A percentile compares a stretch with the other conserved stretches of the same genome.
These are phyloP conservation scores for Micropoecilia bifurca DNA, from an alignment of 2,797 vertebrate species.

Conservation along the genomic window DNA sequence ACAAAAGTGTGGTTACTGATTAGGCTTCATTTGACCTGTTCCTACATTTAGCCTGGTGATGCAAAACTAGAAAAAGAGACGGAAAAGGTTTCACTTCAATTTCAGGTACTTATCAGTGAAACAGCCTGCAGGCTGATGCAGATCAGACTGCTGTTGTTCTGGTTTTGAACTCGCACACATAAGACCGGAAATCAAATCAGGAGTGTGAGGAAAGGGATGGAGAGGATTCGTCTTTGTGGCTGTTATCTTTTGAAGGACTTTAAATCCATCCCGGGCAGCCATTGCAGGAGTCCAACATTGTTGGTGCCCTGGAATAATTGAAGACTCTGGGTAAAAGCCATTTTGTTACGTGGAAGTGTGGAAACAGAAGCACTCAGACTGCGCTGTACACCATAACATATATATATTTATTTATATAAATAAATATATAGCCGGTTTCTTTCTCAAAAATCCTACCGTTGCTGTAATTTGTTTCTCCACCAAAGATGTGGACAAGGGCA, in stretches of 20 bases:
- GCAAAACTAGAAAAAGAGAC: background rate
- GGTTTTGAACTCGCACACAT: background rate
- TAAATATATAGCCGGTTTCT: background rate
- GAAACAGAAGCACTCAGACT: slow-evolving; percentile 12
- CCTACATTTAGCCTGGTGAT: background rate
- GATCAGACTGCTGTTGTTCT: background rate
- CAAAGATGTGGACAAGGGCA: slow-evolving; percentile 51
- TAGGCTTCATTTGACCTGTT: background rate
- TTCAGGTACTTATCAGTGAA: background rate
- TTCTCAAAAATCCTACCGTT: slow-evolving; percentile 26
- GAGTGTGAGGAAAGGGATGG: background rate
- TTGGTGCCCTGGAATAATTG: slow-evolving; percentile 3
- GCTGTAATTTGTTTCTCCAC: slow-evolving; percentile 31
- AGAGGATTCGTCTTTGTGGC: background rate
- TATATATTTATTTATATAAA: background rate
- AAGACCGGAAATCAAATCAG: background rate
- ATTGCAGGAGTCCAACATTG: slow-evolving; percentile 6
- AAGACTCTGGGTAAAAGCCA: slow-evolving; percentile 13
- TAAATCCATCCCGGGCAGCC: background rate
- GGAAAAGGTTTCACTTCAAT: background rate
- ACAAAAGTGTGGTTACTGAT: background rate
- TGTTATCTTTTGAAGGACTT: slow-evolving; percentile 22
- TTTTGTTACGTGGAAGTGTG: slow-evolving; percentile 5
- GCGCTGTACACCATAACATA: slow-evolving; percentile 11
- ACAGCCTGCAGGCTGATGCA: background rate